Evolutionary conservation across 1,140 invertebrate genomes (phyloP).

Genomic region (Cherax destructor): DNA sequence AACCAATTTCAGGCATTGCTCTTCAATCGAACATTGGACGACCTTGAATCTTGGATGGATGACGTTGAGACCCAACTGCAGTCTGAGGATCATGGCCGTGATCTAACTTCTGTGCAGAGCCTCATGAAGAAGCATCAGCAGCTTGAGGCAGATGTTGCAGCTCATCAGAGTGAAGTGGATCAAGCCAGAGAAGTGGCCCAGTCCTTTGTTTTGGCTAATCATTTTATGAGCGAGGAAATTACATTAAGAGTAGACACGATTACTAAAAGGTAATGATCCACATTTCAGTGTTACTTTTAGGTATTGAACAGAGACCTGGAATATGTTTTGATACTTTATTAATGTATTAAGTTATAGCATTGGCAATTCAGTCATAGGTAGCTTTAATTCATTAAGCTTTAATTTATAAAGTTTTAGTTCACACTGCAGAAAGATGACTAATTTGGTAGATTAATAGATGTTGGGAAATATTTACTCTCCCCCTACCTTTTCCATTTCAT

Average conservation of each 20-base stretch:
- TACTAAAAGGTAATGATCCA: slow-evolving; percentile 79
- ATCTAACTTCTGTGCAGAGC: slow-evolving; percentile 88
- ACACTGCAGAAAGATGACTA: too few relatives aligned
- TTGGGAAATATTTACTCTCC: too few relatives aligned
- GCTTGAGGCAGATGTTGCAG: slow-evolving; percentile 86
- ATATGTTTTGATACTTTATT: too few relatives aligned
- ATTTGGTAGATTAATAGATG: too few relatives aligned
- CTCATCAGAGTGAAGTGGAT: slow-evolving; percentile 78
- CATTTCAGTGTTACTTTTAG: background rate
- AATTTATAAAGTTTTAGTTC: too few relatives aligned
- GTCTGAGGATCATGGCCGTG: slow-evolving; percentile 87
- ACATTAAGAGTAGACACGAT: slow-evolving; percentile 82
- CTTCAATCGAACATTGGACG: slow-evolving; percentile 89
- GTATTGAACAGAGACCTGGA: background rate
- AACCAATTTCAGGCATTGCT: slow-evolving; percentile 81
- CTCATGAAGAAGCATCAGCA: slow-evolving; percentile 89
- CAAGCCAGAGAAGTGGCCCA: slow-evolving; percentile 82
- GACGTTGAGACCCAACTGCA: slow-evolving; percentile 89
- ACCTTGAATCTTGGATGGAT: slow-evolving; percentile 93
- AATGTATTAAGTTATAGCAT: too few relatives aligned
- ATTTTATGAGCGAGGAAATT: slow-evolving; percentile 91
- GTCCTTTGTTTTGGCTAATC: slow-evolving; percentile 84
- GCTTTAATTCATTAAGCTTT: too few relatives aligned
- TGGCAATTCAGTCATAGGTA: too few relatives aligned
- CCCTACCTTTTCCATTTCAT: too few relatives aligned